These are phyloP conservation scores for Noctua pronuba DNA, from an alignment of 2,888 invertebrate genomes.

Conservation along the genomic window DNA sequence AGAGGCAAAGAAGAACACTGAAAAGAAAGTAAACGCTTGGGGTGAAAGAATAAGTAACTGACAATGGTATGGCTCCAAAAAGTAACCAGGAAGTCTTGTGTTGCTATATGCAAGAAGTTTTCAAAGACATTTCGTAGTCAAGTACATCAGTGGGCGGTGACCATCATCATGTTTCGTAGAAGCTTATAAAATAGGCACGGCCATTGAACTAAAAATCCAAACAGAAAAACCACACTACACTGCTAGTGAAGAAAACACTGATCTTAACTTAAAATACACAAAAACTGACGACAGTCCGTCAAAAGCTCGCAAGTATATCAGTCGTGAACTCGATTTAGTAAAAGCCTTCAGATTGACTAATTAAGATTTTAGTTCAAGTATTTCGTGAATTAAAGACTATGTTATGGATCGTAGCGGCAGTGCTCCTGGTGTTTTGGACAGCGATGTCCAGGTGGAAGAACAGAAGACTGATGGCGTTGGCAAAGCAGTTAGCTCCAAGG, in stretches of 20 bases:
- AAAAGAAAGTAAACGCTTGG: background rate
- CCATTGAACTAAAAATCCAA: background rate
- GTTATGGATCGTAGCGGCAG: slow-evolving; percentile 39
- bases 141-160: background rate
- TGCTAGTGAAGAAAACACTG: background rate
- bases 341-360: background rate
- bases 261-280: background rate
- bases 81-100: background rate
- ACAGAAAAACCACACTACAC: background rate
- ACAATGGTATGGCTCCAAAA: background rate
- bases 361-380: background rate
- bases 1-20: background rate
- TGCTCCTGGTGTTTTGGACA: slow-evolving; percentile 53
- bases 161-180: background rate
- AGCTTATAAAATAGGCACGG: background rate
- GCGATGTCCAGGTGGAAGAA: slow-evolving; percentile 57
- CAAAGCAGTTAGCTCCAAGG: slow-evolving; percentile 50
- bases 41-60: background rate
- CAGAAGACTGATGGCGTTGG: slow-evolving; percentile 56
- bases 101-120: background rate
- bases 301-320: slow-evolving; percentile 1
- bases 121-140: background rate
- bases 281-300: slow-evolving; percentile 8
- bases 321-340: slow-evolving; percentile 9
- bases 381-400: slow-evolving; percentile 14